phyloP scores from a whole-genome alignment of 2,888 invertebrate species.

The Habrosyne pyritoides region DNA sequence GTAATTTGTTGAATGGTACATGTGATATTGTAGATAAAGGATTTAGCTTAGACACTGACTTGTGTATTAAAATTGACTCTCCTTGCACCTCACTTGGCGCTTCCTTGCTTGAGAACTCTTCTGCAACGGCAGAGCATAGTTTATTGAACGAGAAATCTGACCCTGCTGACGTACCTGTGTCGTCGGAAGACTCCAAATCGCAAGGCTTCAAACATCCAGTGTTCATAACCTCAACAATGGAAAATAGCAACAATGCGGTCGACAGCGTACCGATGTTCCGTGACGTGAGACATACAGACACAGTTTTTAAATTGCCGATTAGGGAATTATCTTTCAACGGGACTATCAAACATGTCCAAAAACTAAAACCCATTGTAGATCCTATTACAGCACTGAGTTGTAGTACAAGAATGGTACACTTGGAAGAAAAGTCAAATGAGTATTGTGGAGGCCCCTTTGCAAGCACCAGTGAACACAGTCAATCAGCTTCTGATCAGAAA shows the following conservation, averaged over 20 bases:
- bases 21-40: constrained; percentile 50
- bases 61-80: constrained; percentile 56
- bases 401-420: constrained; percentile 40
- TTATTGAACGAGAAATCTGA: constrained; percentile 66
- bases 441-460: constrained; percentile 25
- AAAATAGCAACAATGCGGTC: constrained; percentile 80
- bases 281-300: constrained; percentile 60
- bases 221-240: constrained; percentile 79
- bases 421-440: constrained; percentile 48
- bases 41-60: constrained; percentile 51
- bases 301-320: constrained; percentile 74
- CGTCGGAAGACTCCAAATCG: constrained; percentile 68
- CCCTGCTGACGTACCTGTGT: constrained; percentile 55
- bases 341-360: constrained; percentile 76
- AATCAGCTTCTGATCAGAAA: constrained; percentile 35
- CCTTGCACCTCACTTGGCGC: constrained; percentile 54
- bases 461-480: constrained; percentile 30
- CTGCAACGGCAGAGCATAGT: constrained; percentile 59
- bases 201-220: constrained; percentile 61
- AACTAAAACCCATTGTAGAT: constrained; percentile 74
- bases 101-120: constrained; percentile 60
- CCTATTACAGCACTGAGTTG: constrained; percentile 68
- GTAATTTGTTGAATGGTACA: constrained; percentile 46
- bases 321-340: constrained; percentile 78
- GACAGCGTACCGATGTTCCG: constrained; percentile 73